Evolutionary conservation across 2,113 vertebrate species (phyloP).

Genomic region (Daubentonia madagascariensis): DNA sequence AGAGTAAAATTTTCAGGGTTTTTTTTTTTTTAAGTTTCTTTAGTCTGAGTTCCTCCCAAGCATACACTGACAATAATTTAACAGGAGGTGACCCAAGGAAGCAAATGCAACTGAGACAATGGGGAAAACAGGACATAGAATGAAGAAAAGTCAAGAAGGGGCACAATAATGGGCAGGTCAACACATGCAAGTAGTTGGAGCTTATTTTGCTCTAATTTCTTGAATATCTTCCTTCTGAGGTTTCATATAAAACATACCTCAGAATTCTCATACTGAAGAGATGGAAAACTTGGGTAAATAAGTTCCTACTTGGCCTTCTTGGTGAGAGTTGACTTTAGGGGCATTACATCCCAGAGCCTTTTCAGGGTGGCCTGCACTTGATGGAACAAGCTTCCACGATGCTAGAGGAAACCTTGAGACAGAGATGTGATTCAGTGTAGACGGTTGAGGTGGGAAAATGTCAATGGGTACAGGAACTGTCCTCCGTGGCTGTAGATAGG

Average conservation of each 20-base stretch:
- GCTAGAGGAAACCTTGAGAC: background rate
- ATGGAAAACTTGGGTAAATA: background rate
- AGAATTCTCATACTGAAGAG: background rate
- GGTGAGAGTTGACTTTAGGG: background rate
- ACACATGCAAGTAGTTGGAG: background rate
- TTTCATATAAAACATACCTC: background rate
- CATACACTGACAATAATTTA: background rate
- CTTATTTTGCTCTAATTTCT: background rate
- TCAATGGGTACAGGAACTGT: background rate
- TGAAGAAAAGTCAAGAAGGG: background rate
- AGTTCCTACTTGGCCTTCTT: background rate
- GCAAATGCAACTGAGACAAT: background rate
- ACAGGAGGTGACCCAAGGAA: background rate
- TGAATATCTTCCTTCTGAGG: background rate
- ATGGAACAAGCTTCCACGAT: background rate
- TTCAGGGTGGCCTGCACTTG: background rate
- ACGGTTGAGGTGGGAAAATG: background rate
- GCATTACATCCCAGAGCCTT: background rate
- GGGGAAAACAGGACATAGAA: background rate
- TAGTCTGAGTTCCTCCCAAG: background rate
- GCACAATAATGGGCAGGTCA: background rate
- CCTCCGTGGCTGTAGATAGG: rapidly evolving
- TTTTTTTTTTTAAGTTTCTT: background rate
- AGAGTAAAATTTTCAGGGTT: background rate
- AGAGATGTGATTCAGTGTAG: background rate